A percentile compares a stretch with the other conserved stretches of the same genome.
These are phyloP conservation scores for Oithona nana DNA, from an alignment of 2,888 invertebrate genomes.

Conservation along the genomic window DNA sequence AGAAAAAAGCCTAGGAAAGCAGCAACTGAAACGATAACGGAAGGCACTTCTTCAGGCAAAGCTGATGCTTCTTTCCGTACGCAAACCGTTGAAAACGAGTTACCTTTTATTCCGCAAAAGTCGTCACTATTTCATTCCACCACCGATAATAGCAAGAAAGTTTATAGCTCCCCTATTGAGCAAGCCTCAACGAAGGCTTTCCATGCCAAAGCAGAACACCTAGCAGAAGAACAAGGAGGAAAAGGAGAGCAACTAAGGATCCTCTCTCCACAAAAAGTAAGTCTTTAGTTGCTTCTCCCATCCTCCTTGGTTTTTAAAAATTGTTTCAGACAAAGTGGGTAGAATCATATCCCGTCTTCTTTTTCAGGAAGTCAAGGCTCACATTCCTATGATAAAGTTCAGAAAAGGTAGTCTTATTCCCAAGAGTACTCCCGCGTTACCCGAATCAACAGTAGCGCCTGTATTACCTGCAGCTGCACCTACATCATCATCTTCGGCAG, in stretches of 20 bases:
- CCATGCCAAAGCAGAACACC: too few relatives aligned
- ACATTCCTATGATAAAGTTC: conserved; percentile 20
- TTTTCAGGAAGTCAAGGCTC: conserved; percentile 19
- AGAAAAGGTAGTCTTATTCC: conserved; percentile 19
- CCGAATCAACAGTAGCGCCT: not conserved
- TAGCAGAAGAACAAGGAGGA: too few relatives aligned
- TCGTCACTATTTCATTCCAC: too few relatives aligned
- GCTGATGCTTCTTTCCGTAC: too few relatives aligned
- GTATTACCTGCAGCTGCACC: not conserved
- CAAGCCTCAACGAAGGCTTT: too few relatives aligned
- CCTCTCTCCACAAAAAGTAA: not conserved
- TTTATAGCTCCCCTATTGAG: too few relatives aligned
- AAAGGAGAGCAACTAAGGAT: not conserved
- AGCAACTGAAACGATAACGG: too few relatives aligned
- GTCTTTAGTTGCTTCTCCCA: not conserved
- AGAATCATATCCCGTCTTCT: not conserved
- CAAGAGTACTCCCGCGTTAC: conserved; percentile 12
- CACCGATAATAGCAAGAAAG: too few relatives aligned
- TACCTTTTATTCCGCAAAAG: too few relatives aligned
- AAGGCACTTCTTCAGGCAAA: too few relatives aligned
- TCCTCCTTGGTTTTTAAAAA: not conserved
- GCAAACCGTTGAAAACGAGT: too few relatives aligned
- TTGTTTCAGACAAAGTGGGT: not conserved
- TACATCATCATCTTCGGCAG: not conserved
- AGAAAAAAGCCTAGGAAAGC: too few relatives aligned